Conservation (phyloP, 2,888 invertebrate species). For the Watsonalla cultraria region DNA sequence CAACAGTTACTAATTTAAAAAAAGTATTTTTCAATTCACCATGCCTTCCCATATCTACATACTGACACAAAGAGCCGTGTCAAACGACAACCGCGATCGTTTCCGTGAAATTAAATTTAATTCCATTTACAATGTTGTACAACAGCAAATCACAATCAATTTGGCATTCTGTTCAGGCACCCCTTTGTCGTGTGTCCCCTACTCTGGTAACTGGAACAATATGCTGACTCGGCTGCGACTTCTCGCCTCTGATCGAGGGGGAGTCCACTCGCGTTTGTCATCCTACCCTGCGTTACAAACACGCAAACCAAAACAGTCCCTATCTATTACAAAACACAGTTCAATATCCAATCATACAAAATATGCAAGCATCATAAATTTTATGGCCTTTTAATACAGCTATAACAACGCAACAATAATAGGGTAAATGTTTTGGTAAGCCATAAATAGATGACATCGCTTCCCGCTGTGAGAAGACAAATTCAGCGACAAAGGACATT, state of each 20-base stretch:
- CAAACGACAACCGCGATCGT: conserved; percentile 23
- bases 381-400: conserved; percentile 76
- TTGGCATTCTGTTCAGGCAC: conserved; percentile 58
- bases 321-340: neutral
- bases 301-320: conserved; percentile 23
- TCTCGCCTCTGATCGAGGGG: conserved; percentile 72
- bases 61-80: conserved; percentile 15
- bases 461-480: conserved; percentile 59
- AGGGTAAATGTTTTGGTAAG: conserved; percentile 78
- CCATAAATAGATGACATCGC: conserved; percentile 70
- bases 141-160: conserved; percentile 66
- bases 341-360: conserved; percentile 15
- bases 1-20: conserved; percentile 4
- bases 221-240: conserved; percentile 70
- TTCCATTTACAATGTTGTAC: conserved; percentile 52
- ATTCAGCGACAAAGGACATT: conserved; percentile 40
- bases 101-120: conserved; percentile 48
- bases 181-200: conserved; percentile 51
- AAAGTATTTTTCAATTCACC: conserved; percentile 11
- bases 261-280: conserved; percentile 66
- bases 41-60: conserved; percentile 2
- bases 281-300: conserved; percentile 42
- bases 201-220: conserved; percentile 49
- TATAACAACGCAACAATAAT: conserved; percentile 74
- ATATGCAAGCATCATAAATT: conserved; percentile 71